Evolutionary conservation across 2,888 invertebrate species (phyloP).

Genomic region (Macaria liturata): DNA sequence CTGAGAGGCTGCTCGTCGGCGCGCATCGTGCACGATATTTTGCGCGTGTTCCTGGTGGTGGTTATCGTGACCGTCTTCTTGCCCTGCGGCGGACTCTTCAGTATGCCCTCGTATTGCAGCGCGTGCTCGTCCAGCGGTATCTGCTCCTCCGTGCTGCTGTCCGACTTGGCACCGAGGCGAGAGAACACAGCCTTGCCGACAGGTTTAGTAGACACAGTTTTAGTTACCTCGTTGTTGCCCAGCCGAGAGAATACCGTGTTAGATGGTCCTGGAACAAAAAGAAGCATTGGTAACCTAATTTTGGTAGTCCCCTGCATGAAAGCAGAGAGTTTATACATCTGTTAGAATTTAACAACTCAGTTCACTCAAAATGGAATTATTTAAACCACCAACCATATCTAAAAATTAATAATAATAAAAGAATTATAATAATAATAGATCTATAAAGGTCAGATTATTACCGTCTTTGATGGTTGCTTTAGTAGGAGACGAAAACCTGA

Average conservation of each 20-base stretch:
- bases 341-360: too few relatives aligned
- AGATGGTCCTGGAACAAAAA: constrained; percentile 39
- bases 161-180: constrained; percentile 63
- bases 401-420: too few relatives aligned
- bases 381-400: too few relatives aligned
- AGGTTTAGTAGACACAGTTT: constrained; percentile 31
- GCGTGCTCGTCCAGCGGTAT: constrained; percentile 67
- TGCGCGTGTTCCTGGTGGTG: constrained; percentile 57
- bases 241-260: constrained; percentile 72
- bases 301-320: too few relatives aligned
- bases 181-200: constrained; percentile 65
- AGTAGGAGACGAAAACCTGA: constrained; percentile 52
- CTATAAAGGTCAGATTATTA: constrained; percentile 7
- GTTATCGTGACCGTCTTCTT: constrained; percentile 66
- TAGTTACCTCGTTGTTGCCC: constrained; percentile 54
- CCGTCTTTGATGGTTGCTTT: constrained; percentile 56
- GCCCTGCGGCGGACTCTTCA: constrained; percentile 51
- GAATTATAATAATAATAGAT: background rate
- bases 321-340: too few relatives aligned
- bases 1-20: constrained; percentile 72
- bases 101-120: constrained; percentile 74
- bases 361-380: too few relatives aligned
- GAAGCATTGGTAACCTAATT: too few relatives aligned
- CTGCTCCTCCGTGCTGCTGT: constrained; percentile 25
- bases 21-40: constrained; percentile 71